phyloP scores from a whole-genome alignment of 2,113 vertebrate genomes.

The Leuciscus idus region DNA sequence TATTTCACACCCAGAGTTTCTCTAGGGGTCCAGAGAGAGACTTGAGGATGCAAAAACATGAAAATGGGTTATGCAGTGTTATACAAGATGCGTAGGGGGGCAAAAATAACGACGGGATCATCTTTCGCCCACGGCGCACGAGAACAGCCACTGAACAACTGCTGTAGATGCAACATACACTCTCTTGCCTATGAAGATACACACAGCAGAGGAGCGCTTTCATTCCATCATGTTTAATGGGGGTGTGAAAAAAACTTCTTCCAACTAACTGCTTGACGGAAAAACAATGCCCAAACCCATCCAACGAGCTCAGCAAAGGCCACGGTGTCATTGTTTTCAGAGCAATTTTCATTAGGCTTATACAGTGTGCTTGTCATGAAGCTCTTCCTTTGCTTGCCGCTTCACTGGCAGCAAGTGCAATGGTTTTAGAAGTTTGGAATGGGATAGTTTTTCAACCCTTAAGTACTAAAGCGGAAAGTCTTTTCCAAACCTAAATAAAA shows the following conservation, averaged over 20 bases:
- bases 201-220: neutral
- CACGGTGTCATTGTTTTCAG: slow-evolving; percentile 2
- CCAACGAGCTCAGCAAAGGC: neutral
- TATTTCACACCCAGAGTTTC: neutral
- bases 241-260: slow-evolving; percentile 39
- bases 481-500: slow-evolving; percentile 31
- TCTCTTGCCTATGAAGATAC: slow-evolving; percentile 23
- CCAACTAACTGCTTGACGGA: slow-evolving; percentile 12
- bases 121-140: neutral
- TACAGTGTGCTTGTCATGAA: slow-evolving; percentile 13
- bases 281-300: slow-evolving; percentile 4
- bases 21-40: neutral
- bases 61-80: neutral
- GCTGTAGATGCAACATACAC: neutral
- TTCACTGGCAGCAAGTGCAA: slow-evolving; percentile 13
- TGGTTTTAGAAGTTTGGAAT: slow-evolving; percentile 24
- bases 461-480: slow-evolving; percentile 14
- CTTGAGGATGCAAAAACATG: neutral
- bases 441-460: slow-evolving; percentile 34
- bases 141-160: slow-evolving; percentile 16
- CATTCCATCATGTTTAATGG: slow-evolving; percentile 37
- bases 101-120: neutral
- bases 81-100: neutral
- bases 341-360: slow-evolving; percentile 35
- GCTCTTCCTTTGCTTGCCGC: neutral